A percentile compares a stretch with the other conserved stretches of the same genome.
Evolutionary conservation across 1,140 invertebrate genomes (phyloP).

Genomic region (Zelostemma sp.): DNA sequence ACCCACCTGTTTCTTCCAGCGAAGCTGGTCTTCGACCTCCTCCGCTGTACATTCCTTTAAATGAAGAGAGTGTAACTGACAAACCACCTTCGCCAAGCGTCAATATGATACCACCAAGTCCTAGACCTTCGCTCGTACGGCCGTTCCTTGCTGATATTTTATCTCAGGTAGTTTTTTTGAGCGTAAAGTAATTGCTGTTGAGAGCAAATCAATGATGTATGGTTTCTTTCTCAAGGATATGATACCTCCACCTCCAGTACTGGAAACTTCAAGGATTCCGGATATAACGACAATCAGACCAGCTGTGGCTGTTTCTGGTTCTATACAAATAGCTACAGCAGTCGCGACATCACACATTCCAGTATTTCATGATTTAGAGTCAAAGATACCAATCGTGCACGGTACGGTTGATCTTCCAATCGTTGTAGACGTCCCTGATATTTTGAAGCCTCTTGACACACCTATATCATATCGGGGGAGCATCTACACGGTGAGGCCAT

Average conservation of each 20-base stretch:
- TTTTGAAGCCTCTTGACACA: constrained; percentile 51
- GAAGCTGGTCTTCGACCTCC: constrained; percentile 58
- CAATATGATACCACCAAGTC: constrained; percentile 62
- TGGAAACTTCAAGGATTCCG: constrained; percentile 52
- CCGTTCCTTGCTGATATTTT: constrained; percentile 65
- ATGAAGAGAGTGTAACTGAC: constrained; percentile 50
- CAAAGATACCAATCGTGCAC: constrained; percentile 67
- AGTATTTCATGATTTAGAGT: constrained; percentile 64
- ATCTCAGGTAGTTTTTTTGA: constrained; percentile 55
- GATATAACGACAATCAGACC: constrained; percentile 59
- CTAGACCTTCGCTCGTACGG: constrained; percentile 55
- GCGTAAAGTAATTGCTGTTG: too few relatives aligned
- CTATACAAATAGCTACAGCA: constrained; percentile 67
- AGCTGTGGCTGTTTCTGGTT: constrained; percentile 61
- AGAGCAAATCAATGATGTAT: neutral
- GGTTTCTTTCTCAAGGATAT: constrained; percentile 55
- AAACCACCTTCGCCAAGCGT: constrained; percentile 54
- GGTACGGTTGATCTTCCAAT: constrained; percentile 66
- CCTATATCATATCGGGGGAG: constrained; percentile 59
- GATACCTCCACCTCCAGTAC: constrained; percentile 56
- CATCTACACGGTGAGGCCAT: constrained; percentile 63
- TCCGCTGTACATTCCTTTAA: constrained; percentile 59
- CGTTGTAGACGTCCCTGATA: constrained; percentile 59
- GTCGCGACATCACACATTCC: constrained; percentile 65
- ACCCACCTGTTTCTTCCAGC: constrained; percentile 23